Base-by-base conservation (phyloP, 2,888 invertebrate genomes). In the Trachelus iudaicus region DNA sequence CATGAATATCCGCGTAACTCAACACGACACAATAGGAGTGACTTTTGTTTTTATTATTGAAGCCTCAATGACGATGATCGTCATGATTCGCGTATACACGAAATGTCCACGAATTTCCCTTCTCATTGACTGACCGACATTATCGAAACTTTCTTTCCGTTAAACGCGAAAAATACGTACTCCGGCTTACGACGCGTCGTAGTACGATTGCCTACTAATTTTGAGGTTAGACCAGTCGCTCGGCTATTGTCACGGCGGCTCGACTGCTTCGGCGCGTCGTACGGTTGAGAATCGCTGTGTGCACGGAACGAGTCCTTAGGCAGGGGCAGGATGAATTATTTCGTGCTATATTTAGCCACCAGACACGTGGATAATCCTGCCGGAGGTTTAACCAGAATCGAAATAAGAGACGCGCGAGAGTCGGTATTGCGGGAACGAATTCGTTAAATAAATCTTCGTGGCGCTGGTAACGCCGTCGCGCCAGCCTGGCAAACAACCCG, bases 321-420 rank as follows among this genome's bases (percentile, higher is more conserved):
- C 71, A 71, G 71, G 33, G 33, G 71, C 9, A 11, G 71, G 71
- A 71, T 34, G 2, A 71, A 33, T 71, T 34, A 34, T 71, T 71
- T 71, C 74, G 74, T 34, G 23, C 78, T 85, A 84, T 84, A 84
- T 84, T 85, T 85, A 84, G 81, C 84, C 73, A 37, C 75, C 69
- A 34, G 73, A 34, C 78, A 76, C 74, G 75, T 68, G 76, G 69
- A 75, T 68, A 40, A 75, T 40, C 68, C 75, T 30, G 31, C 15
- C 40, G 31, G 30, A 23, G 56, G 40, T 15, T 40, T 23, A 12
- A 30, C 75, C n/a, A 23, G 75, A 23, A 31, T 30, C 33, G 75
- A 68, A 75, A 34, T 35, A 74, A 74, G 23, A 71, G 33, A 33
- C 71, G 56, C 71, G 34, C 71, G 71, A 33, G 75, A 35, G 35